These are phyloP conservation scores for Mus musculus DNA, from an alignment of 2,113 vertebrate species.

Conservation along the genomic window DNA sequence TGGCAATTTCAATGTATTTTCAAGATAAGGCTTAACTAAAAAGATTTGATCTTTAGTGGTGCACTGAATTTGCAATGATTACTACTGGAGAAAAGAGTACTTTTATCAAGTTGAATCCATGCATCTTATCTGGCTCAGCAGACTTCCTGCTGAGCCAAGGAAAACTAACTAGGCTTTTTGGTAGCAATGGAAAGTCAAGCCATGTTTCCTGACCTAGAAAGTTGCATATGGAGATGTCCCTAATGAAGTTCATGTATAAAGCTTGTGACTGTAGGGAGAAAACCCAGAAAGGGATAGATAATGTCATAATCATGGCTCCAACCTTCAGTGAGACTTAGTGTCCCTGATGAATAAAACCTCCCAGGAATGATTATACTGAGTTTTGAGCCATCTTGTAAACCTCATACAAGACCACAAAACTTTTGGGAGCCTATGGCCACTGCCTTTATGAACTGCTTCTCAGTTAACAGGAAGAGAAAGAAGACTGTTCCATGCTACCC, in stretches of 20 bases:
- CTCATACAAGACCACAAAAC: not conserved
- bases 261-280: not conserved
- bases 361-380: not conserved
- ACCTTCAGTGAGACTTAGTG: not conserved
- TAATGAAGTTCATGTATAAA: not conserved
- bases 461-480: not conserved
- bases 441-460: not conserved
- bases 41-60: slow-evolving; percentile 69
- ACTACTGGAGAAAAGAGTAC: not conserved
- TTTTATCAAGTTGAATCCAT: slow-evolving; percentile 67
- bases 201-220: slow-evolving; percentile 58
- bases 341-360: not conserved
- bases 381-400: slow-evolving; percentile 20
- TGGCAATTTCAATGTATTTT: slow-evolving; percentile 74
- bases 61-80: slow-evolving; percentile 66
- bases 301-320: accelerated
- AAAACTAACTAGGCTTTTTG: slow-evolving; percentile 33
- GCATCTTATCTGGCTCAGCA: slow-evolving; percentile 66
- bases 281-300: not conserved
- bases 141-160: slow-evolving; percentile 56
- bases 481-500: not conserved
- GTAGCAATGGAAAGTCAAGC: slow-evolving; percentile 20
- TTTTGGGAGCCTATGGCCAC: not conserved
- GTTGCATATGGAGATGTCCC: not conserved
- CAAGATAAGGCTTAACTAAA: slow-evolving; percentile 69